Evolutionary conservation across 2,888 invertebrate genomes (phyloP), one percentile per base, ranked within the genome.

Genomic region (Drosophila lutescens): DNA sequence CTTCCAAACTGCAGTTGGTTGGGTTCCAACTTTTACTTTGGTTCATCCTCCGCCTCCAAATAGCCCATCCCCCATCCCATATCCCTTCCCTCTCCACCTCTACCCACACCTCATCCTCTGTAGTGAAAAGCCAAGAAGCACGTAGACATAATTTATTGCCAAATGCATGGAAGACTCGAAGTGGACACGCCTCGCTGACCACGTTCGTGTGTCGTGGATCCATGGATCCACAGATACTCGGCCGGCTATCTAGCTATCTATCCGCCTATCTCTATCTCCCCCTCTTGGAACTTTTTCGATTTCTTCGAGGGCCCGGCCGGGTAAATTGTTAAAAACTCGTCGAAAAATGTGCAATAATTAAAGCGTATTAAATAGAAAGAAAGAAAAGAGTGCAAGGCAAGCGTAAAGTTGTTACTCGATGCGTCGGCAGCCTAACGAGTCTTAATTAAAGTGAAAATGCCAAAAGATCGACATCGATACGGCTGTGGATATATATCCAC

Each of bases 61-160:
- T 7, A 6, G 34, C 17, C 26, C 7, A 46, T 26, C 44, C 46
- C 46, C 34, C 30, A 30, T 30, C 30, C 30, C 30, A 7, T 8
- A 17, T 30, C 26, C 47, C 30, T 15, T 10, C 32, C 49, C 32
- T 13, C 5, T 4, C 8, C 34, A 2, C 4, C 26, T 26, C 26
- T 3, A 3, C 32, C 15, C 2, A 17, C 30, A 15, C 26, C 34
- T 13, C 17, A n/a, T n/a, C 41, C 17, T 12, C 71, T 56, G 53
- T 57, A 84, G 87, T 81, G 82, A 84, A 83, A 87, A 75, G 63
- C 63, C 59, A 71, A 73, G 77, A 61, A 62, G 82, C 85, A 87
- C 82, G 87, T 83, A 87, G 79, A 81, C 87, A 83, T 84, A 84
- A 76, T 85, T 87, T 87, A 87, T 87, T 87, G 82, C 86, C 86